A percentile compares a stretch with the other conserved stretches of the same genome.
Conservation (phyloP, 2,113 vertebrate genomes). For the Cinclus cinclus region DNA sequence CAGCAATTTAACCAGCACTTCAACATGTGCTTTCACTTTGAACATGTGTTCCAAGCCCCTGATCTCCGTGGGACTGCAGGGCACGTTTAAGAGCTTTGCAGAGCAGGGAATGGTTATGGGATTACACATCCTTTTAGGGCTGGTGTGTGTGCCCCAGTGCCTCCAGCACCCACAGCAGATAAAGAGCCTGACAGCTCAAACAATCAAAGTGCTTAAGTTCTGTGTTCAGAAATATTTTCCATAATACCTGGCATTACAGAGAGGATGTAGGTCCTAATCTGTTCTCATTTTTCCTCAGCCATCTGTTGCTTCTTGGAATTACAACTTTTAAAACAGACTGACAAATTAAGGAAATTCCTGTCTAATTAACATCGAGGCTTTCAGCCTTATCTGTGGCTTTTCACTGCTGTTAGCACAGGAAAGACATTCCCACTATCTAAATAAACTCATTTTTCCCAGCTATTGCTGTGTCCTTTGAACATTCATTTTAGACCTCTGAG, state of each 20-base stretch:
- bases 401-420: not conserved
- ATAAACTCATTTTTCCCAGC: not conserved
- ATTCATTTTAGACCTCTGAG: not conserved
- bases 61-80: not conserved
- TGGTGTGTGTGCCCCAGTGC: not conserved
- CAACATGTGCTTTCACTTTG: not conserved
- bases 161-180: not conserved
- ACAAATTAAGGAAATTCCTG: slow-evolving; percentile 30
- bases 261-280: not conserved
- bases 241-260: not conserved
- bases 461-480: not conserved
- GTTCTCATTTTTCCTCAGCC: not conserved
- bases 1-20: not conserved
- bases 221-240: slow-evolving; percentile 42
- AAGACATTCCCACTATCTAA: not conserved
- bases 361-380: slow-evolving; percentile 5
- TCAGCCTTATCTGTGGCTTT: slow-evolving; percentile 26
- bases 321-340: not conserved
- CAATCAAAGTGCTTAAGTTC: not conserved
- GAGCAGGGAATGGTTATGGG: not conserved
- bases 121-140: not conserved
- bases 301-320: slow-evolving; percentile 5
- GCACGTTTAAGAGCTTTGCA: not conserved
- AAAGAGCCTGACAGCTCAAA: not conserved
- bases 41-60: not conserved